These are phyloP conservation scores for Limanda limanda DNA, from an alignment of 2,113 vertebrate genomes.

Conservation along the genomic window DNA sequence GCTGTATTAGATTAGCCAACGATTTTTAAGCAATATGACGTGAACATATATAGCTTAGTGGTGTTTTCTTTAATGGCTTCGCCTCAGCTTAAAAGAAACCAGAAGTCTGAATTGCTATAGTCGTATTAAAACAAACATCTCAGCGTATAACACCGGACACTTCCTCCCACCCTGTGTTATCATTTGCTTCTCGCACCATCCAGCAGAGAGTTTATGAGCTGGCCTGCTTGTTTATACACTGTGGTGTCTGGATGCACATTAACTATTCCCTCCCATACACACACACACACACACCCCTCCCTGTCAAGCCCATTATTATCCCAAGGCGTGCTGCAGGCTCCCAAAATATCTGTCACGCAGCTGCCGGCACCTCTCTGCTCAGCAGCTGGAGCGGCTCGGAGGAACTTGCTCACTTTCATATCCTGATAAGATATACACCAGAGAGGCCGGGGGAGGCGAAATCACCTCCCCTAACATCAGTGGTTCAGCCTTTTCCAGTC, in stretches of 20 bases:
- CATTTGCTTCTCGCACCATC: constrained; percentile 33
- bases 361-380: constrained; percentile 71
- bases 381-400: constrained; percentile 65
- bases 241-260: constrained; percentile 61
- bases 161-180: constrained; percentile 24
- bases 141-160: not conserved
- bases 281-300: constrained; percentile 55
- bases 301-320: constrained; percentile 77
- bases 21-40: no score
- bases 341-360: constrained; percentile 74
- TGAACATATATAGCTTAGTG: no score
- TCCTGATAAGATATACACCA: constrained; percentile 24
- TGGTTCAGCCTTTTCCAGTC: not conserved
- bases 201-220: constrained; percentile 44
- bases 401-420: constrained; percentile 44
- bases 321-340: constrained; percentile 58
- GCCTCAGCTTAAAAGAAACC: no score
- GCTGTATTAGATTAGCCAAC: no score
- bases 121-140: no score
- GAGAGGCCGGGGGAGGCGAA: constrained; percentile 3
- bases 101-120: no score
- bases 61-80: no score
- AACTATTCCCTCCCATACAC: constrained; percentile 39
- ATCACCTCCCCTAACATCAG: not conserved
- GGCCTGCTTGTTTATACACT: constrained; percentile 58